phyloP scores from a whole-genome alignment of 2,888 invertebrate genomes.

The Cerastis rubricosa region DNA sequence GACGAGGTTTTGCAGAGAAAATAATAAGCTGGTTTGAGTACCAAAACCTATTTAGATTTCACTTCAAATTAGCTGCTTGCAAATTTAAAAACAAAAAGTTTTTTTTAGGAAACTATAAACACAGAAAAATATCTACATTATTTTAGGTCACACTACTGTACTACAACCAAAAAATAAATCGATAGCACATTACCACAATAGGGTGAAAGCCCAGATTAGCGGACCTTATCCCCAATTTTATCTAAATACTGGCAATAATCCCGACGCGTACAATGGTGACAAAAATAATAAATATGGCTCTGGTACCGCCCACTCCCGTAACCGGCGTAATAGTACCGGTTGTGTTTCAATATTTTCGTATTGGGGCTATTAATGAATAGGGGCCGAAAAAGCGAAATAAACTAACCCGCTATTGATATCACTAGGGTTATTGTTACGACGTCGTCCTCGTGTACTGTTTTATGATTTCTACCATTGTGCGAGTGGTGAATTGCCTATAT shows the following conservation, averaged over 20 bases:
- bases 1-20: not conserved
- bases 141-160: conserved; percentile 24
- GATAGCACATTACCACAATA: conserved; percentile 78
- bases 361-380: conserved; percentile 83
- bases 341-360: conserved; percentile 86
- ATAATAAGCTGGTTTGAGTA: not conserved
- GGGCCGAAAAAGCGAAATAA: conserved; percentile 80
- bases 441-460: conserved; percentile 59
- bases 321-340: conserved; percentile 75
- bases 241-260: conserved; percentile 90
- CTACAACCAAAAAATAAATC: conserved; percentile 76
- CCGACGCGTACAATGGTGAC: conserved; percentile 87
- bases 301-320: conserved; percentile 82
- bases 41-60: conserved; percentile 25
- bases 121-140: not conserved
- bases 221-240: conserved; percentile 89
- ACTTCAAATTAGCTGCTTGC: not conserved
- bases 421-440: conserved; percentile 60
- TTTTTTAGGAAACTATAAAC: conserved; percentile 6
- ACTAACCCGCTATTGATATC: conserved; percentile 85
- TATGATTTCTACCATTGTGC: conserved; percentile 63
- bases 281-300: conserved; percentile 90
- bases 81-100: not conserved
- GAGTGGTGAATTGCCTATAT: conserved; percentile 58
- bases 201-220: conserved; percentile 85